phyloP scores from a whole-genome alignment of 2,888 invertebrate genomes.

The Marasmarcha lunaedactyla region DNA sequence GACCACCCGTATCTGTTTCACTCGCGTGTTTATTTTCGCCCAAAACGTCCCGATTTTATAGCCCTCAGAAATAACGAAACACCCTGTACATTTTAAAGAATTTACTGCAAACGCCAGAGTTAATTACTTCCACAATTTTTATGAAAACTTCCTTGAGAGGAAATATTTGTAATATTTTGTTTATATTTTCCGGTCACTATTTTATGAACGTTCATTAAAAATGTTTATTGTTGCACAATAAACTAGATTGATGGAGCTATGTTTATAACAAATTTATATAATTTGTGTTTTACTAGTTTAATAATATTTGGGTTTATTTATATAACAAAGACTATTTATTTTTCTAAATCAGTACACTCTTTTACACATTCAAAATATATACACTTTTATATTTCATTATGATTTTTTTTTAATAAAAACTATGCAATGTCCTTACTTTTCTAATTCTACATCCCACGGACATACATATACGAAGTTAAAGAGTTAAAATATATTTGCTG shows the following conservation, averaged over 20 bases:
- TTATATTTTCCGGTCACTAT: background rate
- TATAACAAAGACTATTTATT: too few species aligned
- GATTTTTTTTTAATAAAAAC: too few species aligned
- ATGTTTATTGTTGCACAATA: background rate
- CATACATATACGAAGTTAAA: background rate
- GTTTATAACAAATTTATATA: too few species aligned
- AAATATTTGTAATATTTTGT: background rate
- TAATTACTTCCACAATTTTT: background rate
- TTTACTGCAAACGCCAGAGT: background rate
- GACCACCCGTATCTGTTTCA: constrained; percentile 50
- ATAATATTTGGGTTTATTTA: too few species aligned
- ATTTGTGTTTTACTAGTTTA: too few species aligned
- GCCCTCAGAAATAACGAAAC: constrained; percentile 43
- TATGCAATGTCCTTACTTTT: too few species aligned
- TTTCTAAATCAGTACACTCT: too few species aligned
- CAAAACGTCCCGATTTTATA: constrained; percentile 31
- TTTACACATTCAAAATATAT: too few species aligned
- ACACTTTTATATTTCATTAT: too few species aligned
- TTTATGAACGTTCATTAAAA: constrained; percentile 4
- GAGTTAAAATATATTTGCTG: constrained; percentile 27
- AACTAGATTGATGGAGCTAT: too few species aligned
- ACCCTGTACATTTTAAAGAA: constrained; percentile 27
- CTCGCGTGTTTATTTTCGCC: constrained; percentile 46
- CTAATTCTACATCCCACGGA: too few species aligned
- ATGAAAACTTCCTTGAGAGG: background rate